phyloP scores from a whole-genome alignment of 2,113 vertebrate genomes.

The Climacteris rufus region DNA sequence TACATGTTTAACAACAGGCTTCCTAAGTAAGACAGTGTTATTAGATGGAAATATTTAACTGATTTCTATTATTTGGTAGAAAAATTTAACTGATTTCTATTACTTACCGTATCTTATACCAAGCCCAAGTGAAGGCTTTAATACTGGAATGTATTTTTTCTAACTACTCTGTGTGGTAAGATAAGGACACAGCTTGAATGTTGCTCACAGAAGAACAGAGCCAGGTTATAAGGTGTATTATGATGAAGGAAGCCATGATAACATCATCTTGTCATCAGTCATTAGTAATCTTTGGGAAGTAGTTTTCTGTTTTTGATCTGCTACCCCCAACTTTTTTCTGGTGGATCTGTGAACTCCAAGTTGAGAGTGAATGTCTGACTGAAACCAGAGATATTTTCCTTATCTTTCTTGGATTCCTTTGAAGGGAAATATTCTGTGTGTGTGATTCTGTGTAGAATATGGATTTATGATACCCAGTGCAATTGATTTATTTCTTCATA shows the following conservation, averaged over 20 bases:
- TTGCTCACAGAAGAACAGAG: not conserved
- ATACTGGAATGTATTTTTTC: not conserved
- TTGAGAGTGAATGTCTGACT: not conserved
- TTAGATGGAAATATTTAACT: not conserved
- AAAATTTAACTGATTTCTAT: not conserved
- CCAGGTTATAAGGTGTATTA: not conserved
- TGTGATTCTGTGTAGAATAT: not conserved
- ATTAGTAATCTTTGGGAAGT: not conserved
- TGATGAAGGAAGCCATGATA: not conserved
- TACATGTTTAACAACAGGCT: not conserved
- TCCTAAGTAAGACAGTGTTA: not conserved
- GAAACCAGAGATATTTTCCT: not conserved
- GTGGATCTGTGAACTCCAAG: not conserved
- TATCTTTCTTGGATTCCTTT: not conserved
- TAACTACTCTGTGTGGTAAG: not conserved
- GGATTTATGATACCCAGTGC: not conserved
- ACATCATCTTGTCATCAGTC: not conserved
- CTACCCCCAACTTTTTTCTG: not conserved
- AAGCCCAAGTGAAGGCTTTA: not conserved
- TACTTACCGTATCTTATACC: not conserved
- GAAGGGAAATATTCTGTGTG: not conserved
- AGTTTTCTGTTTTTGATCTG: not conserved
- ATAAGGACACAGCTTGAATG: not conserved
- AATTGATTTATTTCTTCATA: not conserved
- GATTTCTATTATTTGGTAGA: not conserved